Evolutionary conservation across 2,888 invertebrate genomes (phyloP).

Genomic region (Craniophora ligustri): DNA sequence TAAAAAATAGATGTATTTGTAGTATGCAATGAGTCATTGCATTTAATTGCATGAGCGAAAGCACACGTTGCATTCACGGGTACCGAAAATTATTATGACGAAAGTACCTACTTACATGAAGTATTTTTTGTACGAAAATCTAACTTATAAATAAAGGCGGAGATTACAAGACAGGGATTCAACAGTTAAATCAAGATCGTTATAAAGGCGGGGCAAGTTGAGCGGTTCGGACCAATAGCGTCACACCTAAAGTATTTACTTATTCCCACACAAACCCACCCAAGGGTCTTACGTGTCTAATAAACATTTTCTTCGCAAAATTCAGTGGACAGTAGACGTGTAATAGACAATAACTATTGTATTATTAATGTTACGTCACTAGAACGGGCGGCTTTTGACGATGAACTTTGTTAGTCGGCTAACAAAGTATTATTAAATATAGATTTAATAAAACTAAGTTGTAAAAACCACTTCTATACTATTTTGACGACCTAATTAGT

Average conservation of each 20-base stretch:
- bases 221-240: slow-evolving; percentile 70
- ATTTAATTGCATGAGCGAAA: too few relatives aligned
- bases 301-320: slow-evolving; percentile 57
- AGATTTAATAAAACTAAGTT: too few relatives aligned
- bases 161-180: slow-evolving; percentile 45
- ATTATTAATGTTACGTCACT: background rate
- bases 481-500: too few relatives aligned
- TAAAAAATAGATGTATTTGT: too few relatives aligned
- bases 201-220: slow-evolving; percentile 77
- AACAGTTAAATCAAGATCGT: slow-evolving; percentile 75
- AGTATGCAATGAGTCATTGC: too few relatives aligned
- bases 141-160: slow-evolving; percentile 48
- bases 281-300: slow-evolving; percentile 57
- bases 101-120: too few relatives aligned
- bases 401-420: background rate
- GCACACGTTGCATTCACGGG: too few relatives aligned
- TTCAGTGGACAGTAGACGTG: slow-evolving; percentile 5
- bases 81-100: too few relatives aligned
- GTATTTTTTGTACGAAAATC: slow-evolving; percentile 4
- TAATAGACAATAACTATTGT: background rate
- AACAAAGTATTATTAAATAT: too few relatives aligned
- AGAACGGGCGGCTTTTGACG: background rate
- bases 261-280: slow-evolving; percentile 65
- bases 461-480: too few relatives aligned
- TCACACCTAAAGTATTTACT: slow-evolving; percentile 69